Evolutionary conservation across 1,140 invertebrate genomes (phyloP), one percentile per base, ranked within the genome.

Genomic region (Musca vetustissima): DNA sequence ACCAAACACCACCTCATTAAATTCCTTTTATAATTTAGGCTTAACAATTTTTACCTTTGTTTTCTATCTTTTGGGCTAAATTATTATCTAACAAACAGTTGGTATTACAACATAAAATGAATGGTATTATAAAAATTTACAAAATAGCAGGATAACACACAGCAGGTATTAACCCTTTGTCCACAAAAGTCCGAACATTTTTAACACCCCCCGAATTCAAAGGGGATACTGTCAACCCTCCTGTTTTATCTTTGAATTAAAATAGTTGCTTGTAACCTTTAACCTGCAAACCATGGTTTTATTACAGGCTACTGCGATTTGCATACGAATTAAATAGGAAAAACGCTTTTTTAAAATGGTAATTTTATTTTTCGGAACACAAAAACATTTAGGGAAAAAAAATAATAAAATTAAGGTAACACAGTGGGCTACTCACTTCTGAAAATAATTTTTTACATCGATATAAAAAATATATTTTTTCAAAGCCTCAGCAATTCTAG

Each of bases 341-440:
- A 57, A 57, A 57, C 24, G 53, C 53, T 57, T 57, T 28, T 57
- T 57, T 57, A 28, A 57, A 57, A 13, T 57, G 24, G 28, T 57
- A 57, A 57, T 57, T 57, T 57, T 32, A 24, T 52, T 50, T 52
- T 17, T 17, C n/a, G n/a, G 49, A 52, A 19, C 21, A 55, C 21
- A 55, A 55, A 55, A 55, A 24, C n/a, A n/a, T n/a, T n/a, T n/a
- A n/a, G n/a, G n/a, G 28, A 4, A 3, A 8, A 28, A 28, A 28
- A 28, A 28, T 28, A 28, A 28, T 28, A 28, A 28, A 28, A 28
- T 28, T 28, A 28, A 28, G 8, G 28, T 3, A 8, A 8, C 28
- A 28, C 28, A 28, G 28, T 28, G 28, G 3, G 3, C 8, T 28
- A 28, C 8, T 8, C 8, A 28, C 8, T 8, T 28, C 3, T 28